Evolutionary conservation across 64 coral and sea anemone genomes (phyloP), one percentile per base, ranked within the genome.

Genomic region (Catalaphyllia jardinei): DNA sequence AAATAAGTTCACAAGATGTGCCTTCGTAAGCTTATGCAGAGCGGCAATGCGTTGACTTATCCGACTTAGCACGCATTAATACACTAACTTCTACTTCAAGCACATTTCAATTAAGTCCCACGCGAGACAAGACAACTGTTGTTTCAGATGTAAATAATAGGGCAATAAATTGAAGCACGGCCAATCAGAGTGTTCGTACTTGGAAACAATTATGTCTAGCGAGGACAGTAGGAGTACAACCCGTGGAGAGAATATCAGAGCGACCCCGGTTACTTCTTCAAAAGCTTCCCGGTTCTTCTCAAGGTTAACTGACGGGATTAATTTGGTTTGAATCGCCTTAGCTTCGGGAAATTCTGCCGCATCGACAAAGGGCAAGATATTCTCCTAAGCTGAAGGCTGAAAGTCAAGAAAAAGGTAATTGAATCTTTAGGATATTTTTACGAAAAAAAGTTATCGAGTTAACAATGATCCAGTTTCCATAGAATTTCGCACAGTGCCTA

Each of bases 161-260:
- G 92, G 92, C 79, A 83, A 93, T 93, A 83, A 93, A 89, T 89
- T 89, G 78, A 74, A 83, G 60, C 64, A 84, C 72, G 38, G 64
- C 92, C 92, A 93, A 93, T 93, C 72, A 89, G 9, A 14, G 35
- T 57, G 3, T 77, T 85, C 88, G 22, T 52, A 46, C 42, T 29
- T 11, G 38, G 71, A 93, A 93, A 93, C 92, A 93, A 93, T 93
- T 93, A 89, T 93, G 92, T 93, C 92, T 93, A 93, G 92, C 65
- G 67, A 81, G 60, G 86, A 85, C 81, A 49, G 77, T 87, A 89
- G 87, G 38, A 74, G 71, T 64, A 80, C 87, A 89, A 57, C 71
- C 92, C 52, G 60, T 74, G 72, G 87, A 65, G 79, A 93, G 89
- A 84, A 89, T 93, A 85, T 93, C 87, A 84, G 74, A 82, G 77